Percentiles rank a stretch among this genome's conserved stretches.
Evolutionary conservation across 1,140 invertebrate species (phyloP).

Genomic region (Callitettix versicolor): DNA sequence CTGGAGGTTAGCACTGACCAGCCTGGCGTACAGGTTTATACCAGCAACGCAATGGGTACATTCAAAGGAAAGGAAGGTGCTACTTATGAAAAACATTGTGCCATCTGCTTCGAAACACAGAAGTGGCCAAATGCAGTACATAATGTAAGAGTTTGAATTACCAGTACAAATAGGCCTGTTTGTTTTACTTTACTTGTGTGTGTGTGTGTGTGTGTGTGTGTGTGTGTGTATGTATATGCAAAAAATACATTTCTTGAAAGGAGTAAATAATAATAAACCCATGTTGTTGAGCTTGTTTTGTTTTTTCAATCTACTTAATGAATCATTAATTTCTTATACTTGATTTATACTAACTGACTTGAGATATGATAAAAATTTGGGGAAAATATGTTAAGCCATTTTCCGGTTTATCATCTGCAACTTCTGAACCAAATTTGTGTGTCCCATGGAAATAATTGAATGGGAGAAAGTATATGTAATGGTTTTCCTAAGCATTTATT

Average conservation of each 20-base stretch:
- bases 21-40: constrained; percentile 85
- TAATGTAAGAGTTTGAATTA: constrained; percentile 42
- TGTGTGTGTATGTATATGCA: not conserved
- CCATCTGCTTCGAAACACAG: constrained; percentile 83
- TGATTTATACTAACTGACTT: too few species aligned
- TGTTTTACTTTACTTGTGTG: not conserved
- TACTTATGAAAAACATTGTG: constrained; percentile 65
- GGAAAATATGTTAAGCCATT: too few species aligned
- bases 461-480: too few species aligned
- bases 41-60: constrained; percentile 33
- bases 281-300: not conserved
- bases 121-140: constrained; percentile 86
- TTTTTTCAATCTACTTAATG: not conserved
- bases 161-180: not conserved
- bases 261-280: not conserved
- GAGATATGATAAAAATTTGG: too few species aligned
- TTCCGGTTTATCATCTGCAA: not conserved
- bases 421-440: not conserved
- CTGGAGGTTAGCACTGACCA: constrained; percentile 68
- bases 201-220: too few species aligned
- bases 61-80: constrained; percentile 56
- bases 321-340: not conserved
- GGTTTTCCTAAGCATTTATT: too few species aligned
- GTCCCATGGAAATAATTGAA: too few species aligned
- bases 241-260: not conserved